Conservation (phyloP, 1,140 invertebrate genomes). For the Drosophila miranda region DNA sequence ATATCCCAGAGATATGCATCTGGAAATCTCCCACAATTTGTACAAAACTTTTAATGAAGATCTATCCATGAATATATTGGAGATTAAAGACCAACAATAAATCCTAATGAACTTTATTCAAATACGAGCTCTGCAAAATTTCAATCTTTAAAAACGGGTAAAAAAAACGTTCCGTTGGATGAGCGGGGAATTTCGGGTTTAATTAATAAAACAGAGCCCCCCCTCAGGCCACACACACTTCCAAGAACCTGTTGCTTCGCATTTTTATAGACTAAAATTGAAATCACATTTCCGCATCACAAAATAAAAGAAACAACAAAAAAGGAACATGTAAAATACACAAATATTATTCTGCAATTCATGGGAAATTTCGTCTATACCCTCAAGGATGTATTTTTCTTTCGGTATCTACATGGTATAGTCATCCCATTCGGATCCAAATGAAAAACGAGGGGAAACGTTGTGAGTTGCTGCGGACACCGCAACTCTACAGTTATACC, state of each 20-base stretch:
- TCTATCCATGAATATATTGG: not conserved
- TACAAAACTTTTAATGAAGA: constrained; percentile 48
- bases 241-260: constrained; percentile 61
- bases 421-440: no score
- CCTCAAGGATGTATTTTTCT: no score
- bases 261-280: constrained; percentile 34
- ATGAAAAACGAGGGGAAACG: no score
- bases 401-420: no score
- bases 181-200: no score
- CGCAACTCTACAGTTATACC: no score
- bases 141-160: no score
- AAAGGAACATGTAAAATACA: constrained; percentile 66
- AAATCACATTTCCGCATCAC: constrained; percentile 63
- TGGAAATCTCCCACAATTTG: constrained; percentile 61
- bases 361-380: constrained; percentile 12
- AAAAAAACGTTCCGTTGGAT: no score
- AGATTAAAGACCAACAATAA: no score
- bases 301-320: constrained; percentile 17
- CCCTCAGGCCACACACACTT: constrained; percentile 20
- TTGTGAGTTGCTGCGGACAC: no score
- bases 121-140: no score
- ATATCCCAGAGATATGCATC: constrained; percentile 35
- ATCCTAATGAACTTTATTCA: no score
- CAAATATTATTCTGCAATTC: constrained; percentile 54
- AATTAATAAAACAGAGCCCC: constrained; percentile 4